Base-by-base conservation (phyloP, 2,797 vertebrate genomes). In the Loris lydekkerianus region DNA sequence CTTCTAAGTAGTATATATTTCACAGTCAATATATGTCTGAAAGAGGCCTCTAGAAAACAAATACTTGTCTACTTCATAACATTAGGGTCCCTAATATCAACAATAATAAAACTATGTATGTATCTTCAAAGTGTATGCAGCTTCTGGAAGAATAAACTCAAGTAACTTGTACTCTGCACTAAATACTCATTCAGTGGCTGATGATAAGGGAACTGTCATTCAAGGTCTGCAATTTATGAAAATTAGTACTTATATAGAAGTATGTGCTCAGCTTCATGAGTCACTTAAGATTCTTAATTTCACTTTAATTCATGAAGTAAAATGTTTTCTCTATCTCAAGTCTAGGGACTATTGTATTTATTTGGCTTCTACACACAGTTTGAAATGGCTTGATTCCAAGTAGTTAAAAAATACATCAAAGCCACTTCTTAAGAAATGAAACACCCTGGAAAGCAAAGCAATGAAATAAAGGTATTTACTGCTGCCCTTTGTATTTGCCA, bases 381-480 rank as follows among this genome's bases (percentile, higher is more conserved):
- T 93, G 91, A 88, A 73, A 65, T 97, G 95, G 80, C 94, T 97
- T 91, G 72, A 72, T 72, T 98, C 95, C 96, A 98, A 97, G 97
- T 92, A 14, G 70, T 95, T 95, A 94, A 95, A 93, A 89, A 83
- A 89, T 17, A 97, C 85, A 94, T 89, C 8, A 93, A 85, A 95
- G 58, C 2, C 31, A 89, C 88, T 93, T 61, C 56, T 94, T 86
- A 11, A 82, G 81, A 89, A 73, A 46, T 82, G 53, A 95, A 81
- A 37, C 21, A 92, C n/a, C 10, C 43, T 23, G 20, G 65, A 89
- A 88, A 96, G n/a, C 83, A 86, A 56, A 60, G 96, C 63, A 96
- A 91, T 18, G 20, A 78, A 92, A 73, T 97, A 89, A 97, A 37
- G 58, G 40, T 86, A 82, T 82, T 97, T 96, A 89, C 1, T 75